phyloP scores from a whole-genome alignment of 23 tunicate genomes.

The Botrylloides violaceus region DNA sequence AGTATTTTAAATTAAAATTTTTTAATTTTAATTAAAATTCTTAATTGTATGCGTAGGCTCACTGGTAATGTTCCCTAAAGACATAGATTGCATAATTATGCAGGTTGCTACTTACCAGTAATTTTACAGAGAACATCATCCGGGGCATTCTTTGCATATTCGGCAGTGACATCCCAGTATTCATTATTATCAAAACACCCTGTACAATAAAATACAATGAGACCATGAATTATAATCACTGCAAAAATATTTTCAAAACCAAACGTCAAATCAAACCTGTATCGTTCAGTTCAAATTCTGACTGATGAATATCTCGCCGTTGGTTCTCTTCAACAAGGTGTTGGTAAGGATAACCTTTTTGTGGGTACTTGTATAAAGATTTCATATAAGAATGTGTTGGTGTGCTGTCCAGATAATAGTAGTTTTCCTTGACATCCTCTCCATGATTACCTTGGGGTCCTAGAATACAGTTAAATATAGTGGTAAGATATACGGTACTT shows the following conservation, averaged over 20 bases:
- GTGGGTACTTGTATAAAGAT: conserved; percentile 79
- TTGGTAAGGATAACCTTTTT: conserved; percentile 55
- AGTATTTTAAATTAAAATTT: too few relatives aligned
- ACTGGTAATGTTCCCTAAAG: too few relatives aligned
- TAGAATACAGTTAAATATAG: conserved; percentile 13
- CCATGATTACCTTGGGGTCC: conserved; percentile 97
- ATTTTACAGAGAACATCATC: conserved; percentile 71
- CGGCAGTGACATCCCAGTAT: conserved; percentile 88
- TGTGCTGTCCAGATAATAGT: conserved; percentile 81
- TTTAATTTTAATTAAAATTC: too few relatives aligned
- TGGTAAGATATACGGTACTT: too few relatives aligned
- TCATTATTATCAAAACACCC: conserved; percentile 52
- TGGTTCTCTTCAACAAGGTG: conserved; percentile 43
- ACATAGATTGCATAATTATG: too few relatives aligned
- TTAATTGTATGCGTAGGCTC: too few relatives aligned
- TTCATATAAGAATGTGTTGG: conserved; percentile 95
- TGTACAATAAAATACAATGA: conserved; percentile 3
- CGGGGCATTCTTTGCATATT: conserved; percentile 79
- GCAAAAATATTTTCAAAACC: background rate
- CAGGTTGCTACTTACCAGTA: conserved; percentile 62
- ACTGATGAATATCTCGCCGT: conserved; percentile 30
- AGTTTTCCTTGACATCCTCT: conserved; percentile 92
- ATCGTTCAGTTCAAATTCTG: conserved; percentile 75
- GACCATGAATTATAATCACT: too few relatives aligned
- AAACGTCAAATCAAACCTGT: conserved; percentile 66